phyloP scores from a whole-genome alignment of 2,113 vertebrate genomes.

The Gallinago jamesoni region DNA sequence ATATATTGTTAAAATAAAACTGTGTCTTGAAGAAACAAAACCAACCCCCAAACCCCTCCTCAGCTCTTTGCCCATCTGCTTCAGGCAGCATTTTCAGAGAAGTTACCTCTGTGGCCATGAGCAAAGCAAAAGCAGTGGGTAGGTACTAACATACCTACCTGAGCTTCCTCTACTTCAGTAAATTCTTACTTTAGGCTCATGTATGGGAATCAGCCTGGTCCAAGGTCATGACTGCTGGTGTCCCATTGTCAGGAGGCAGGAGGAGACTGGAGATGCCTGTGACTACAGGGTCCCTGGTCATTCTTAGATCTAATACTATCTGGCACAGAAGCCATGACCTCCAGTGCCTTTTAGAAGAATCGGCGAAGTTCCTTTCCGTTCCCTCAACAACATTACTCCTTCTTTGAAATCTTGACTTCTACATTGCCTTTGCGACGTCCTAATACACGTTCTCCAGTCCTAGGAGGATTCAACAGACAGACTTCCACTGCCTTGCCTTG shows the following conservation, averaged over 20 bases:
- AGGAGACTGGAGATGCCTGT: not conserved
- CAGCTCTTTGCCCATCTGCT: not conserved
- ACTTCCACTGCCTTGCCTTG: not conserved
- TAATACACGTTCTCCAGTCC: not conserved
- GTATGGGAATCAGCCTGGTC: not conserved
- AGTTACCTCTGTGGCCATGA: not conserved
- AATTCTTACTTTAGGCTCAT: not conserved
- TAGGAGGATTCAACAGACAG: not conserved
- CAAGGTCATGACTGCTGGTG: not conserved
- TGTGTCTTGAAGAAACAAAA: not conserved
- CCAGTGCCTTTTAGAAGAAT: not conserved
- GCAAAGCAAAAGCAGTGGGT: not conserved
- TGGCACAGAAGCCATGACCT: not conserved
- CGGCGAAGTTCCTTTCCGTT: not conserved
- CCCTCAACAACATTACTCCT: not conserved
- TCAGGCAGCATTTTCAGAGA: not conserved
- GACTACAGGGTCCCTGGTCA: not conserved
- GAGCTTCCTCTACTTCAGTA: not conserved
- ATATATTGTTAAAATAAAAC: constrained; percentile 10
- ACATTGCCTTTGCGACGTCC: not conserved
- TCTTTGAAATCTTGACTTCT: not conserved
- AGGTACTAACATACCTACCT: not conserved
- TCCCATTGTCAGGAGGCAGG: not conserved
- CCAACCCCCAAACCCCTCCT: not conserved
- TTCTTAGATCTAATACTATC: not conserved